Base-by-base conservation (phyloP, 1,140 invertebrate species). In the Samia ricini region DNA sequence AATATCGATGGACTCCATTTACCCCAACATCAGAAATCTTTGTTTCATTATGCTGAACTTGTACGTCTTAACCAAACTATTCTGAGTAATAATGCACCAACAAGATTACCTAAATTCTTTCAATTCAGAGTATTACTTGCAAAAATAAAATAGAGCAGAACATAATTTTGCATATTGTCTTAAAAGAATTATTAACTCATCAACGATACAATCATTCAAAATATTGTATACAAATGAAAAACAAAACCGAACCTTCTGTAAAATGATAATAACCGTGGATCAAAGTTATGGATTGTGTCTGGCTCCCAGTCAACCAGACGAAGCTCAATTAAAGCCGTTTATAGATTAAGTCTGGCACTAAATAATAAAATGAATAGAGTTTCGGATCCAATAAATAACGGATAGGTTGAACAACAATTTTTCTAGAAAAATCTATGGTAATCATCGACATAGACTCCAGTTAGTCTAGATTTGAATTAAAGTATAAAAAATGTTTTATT, bases 311-410 rank as follows among this genome's bases (percentile, higher is more conserved):
- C 24, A 57, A 54, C 36, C 22, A 29, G 56, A 49, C 55, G 49
- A 20, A 42, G 48, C 49, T 63, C 50, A 63, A 42, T 56, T 51
- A 26, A 48, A 23, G 23, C 56, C 29, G 48, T 58, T 63, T 42
- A 52, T 36, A 26, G 61, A 58, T 63, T 52, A 63, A 56, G 61
- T 63, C 29, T 50, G 29, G 56, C 48, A 54, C 56, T 56, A 56
- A 62, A 62, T 63, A 58, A 55, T 52, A 63, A 63, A 58, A 58
- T 48, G 61, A 51, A 63, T 54, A 48, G 24, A 56, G 24, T 63
- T 15, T 42, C 15, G 10, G 8, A 4, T 42, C 56, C 52, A 56
- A 19, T 42, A 33, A 56, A 22, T 10, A 54, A 56, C 22, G 56
- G 48, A 48, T 56, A 61, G 7, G 33, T 42, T 42, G 33, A 42